Evolutionary conservation across 2,113 vertebrate genomes (phyloP).

Genomic region (Dasyornis broadbenti): DNA sequence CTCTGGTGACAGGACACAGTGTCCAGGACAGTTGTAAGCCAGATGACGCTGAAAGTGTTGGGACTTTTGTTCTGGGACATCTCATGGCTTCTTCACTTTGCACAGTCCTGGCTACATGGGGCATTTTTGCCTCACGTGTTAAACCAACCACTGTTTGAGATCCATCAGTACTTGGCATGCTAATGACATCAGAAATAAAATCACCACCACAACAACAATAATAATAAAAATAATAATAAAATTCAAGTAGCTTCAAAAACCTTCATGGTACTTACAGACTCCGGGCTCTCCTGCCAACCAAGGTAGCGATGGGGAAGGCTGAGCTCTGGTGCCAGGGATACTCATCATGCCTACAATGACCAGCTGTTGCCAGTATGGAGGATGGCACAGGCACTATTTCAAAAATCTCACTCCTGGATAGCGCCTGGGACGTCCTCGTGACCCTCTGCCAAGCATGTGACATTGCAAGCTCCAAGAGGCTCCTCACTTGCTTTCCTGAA

Average conservation of each 20-base stretch:
- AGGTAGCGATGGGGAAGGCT: background rate
- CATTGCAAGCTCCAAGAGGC: background rate
- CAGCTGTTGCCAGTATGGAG: background rate
- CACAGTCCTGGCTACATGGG: background rate
- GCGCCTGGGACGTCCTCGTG: rapidly evolving
- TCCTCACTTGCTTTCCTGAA: background rate
- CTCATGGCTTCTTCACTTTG: background rate
- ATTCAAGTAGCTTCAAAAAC: background rate
- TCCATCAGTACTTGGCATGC: background rate
- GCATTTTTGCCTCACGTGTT: background rate
- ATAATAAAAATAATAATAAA: background rate
- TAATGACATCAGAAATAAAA: background rate
- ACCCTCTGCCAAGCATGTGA: background rate
- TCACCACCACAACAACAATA: background rate
- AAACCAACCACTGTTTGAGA: background rate
- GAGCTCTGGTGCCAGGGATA: background rate
- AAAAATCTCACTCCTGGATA: background rate
- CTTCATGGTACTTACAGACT: background rate
- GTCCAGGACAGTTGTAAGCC: background rate
- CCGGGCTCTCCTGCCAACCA: background rate
- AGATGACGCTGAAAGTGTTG: rapidly evolving
- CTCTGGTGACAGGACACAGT: background rate
- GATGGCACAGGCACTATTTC: background rate
- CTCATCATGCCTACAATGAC: background rate
- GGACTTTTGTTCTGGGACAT: background rate